Base-by-base conservation (phyloP, 2,113 vertebrate genomes). In the Clarias macrocephalus region DNA sequence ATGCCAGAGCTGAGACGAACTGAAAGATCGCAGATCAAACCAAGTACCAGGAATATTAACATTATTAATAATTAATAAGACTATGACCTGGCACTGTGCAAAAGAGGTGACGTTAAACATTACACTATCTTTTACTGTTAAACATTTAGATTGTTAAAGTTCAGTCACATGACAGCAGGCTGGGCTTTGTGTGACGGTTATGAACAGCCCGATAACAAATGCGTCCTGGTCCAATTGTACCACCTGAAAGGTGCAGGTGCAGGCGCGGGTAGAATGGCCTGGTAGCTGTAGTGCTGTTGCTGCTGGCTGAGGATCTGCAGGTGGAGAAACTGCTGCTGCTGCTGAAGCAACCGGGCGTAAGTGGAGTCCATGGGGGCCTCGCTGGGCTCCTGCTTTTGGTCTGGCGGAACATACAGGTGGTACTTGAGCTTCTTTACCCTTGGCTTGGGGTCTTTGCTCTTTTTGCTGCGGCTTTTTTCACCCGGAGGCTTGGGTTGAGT, bases 231-330 rank as follows among this genome's bases (percentile, higher is more conserved):
- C 30, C 30, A 25, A 19, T 5, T 42, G 8, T 9, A 42, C 16
- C 30, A 48, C 98, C 97, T 97, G 90, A 96, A 92, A 0, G 95
- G 94, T 13, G 96, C 94, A 8, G 97, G 96, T 13, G 96, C 94
- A 8, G 97, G 96, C 8, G 96, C 94, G 4, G 97, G 96, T 10
- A 96, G 93, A 90, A 96, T 96, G n/a, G 96, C 90, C 93, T 96
- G 97, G 94, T 97, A 99, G 94, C 93, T 97, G 95, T 96, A 99
- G 93, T 96, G 97, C 84, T 97, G 95, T 80, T 99, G 98, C 81
- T 99, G 98, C 91, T 99, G 98, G 95, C 96, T 99, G 90, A 99
- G 95, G 93, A 99, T 99, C 95, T 99, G 98, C 83, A 99, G 96
- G 95, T 99, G 98, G 75, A 99, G 95, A 93, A 99, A 99, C 62